These are phyloP conservation scores for Mormyrus lacerda DNA, from an alignment of 2,113 vertebrate genomes.

Conservation along the genomic window DNA sequence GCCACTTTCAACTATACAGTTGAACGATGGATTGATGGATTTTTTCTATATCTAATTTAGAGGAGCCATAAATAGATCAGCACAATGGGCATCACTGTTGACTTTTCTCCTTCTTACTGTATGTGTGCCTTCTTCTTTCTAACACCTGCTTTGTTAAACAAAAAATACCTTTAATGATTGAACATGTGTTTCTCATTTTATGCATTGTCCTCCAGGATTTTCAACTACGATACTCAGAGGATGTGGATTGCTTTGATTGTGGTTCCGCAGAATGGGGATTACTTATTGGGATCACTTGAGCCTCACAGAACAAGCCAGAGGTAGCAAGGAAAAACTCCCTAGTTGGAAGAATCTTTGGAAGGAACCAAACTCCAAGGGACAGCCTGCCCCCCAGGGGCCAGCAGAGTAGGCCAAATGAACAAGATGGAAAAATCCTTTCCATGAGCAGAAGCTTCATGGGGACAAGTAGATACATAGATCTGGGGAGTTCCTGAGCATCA, in stretches of 20 bases:
- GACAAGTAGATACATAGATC: neutral
- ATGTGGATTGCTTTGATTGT: neutral
- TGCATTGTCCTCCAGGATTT: constrained; percentile 32
- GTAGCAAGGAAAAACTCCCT: neutral
- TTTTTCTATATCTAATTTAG: neutral
- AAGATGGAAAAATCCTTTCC: neutral
- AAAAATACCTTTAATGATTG: constrained; percentile 47
- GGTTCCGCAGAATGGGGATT: neutral
- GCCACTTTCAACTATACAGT: neutral
- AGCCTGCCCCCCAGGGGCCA: too few species aligned
- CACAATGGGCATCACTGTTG: neutral
- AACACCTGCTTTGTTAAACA: neutral
- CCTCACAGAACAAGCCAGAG: neutral
- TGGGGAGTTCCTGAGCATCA: neutral
- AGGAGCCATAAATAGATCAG: neutral
- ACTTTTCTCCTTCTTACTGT: neutral
- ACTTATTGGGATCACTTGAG: neutral
- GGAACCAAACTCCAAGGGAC: neutral
- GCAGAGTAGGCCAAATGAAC: neutral
- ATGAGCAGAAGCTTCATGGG: too few species aligned
- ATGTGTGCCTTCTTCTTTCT: neutral
- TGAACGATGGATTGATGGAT: neutral
- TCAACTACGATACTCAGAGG: constrained; percentile 11
- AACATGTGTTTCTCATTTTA: constrained; percentile 39
- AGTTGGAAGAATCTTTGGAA: neutral